Percentiles rank a stretch among this genome's conserved stretches.
These are phyloP conservation scores for Chondrosia reniformis DNA, from an alignment of 37 sponge, comb jelly and placozoan genomes.

Conservation along the genomic window DNA sequence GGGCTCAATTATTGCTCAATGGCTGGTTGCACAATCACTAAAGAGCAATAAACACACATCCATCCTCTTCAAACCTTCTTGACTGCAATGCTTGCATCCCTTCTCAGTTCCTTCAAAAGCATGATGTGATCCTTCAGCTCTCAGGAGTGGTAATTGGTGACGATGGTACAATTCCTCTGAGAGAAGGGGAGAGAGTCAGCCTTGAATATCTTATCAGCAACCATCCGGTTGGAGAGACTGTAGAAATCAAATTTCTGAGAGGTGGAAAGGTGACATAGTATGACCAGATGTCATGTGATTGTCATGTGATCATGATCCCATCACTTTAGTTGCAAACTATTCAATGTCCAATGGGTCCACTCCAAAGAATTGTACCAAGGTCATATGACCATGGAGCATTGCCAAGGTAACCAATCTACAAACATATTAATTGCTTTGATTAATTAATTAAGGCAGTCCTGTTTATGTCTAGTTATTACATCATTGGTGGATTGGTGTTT, in stretches of 20 bases:
- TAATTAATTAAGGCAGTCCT: not conserved
- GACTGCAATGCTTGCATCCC: too few species aligned
- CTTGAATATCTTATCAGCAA: slow-evolving; percentile 5
- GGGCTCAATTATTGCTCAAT: too few species aligned
- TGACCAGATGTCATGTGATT: not conserved
- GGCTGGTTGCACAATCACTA: too few species aligned
- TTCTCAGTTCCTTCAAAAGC: not conserved
- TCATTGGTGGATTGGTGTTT: slow-evolving; percentile 22
- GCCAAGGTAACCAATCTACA: not conserved
- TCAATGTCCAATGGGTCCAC: slow-evolving; percentile 10
- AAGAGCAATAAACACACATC: too few species aligned
- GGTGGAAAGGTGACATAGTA: not conserved
- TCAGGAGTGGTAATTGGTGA: not conserved
- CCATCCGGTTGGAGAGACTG: slow-evolving; percentile 9
- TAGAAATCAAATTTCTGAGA: not conserved
- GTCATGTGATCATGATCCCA: not conserved
- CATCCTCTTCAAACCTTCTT: too few species aligned
- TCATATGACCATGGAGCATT: slow-evolving; percentile 9
- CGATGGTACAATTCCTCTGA: slow-evolving; percentile 13
- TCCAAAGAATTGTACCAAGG: not conserved
- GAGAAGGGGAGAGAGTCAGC: slow-evolving; percentile 5
- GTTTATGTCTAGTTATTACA: not conserved
- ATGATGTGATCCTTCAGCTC: slow-evolving; percentile 10
- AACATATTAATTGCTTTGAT: too few species aligned
- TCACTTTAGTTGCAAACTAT: not conserved